A percentile compares a stretch with the other conserved stretches of the same genome.
phyloP scores from a whole-genome alignment of 1,140 invertebrate species.

The Ladona fulva region DNA sequence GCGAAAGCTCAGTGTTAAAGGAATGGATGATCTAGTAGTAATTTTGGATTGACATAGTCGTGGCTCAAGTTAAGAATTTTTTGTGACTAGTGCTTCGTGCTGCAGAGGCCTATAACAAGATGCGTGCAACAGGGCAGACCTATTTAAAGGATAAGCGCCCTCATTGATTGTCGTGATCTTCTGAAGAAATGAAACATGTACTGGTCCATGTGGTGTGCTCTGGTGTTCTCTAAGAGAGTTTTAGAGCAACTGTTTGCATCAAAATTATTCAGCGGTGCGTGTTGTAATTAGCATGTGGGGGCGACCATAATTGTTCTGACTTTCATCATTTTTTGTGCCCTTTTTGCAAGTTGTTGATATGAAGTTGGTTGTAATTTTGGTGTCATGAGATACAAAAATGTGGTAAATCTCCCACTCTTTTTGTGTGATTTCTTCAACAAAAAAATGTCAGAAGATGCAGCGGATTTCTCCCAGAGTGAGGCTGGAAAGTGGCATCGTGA shows the following conservation, averaged over 20 bases:
- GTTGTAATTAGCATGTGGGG: not conserved
- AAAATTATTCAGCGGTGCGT: not conserved
- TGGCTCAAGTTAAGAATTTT: not conserved
- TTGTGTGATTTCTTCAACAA: too few species aligned
- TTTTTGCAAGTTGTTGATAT: not conserved
- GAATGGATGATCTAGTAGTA: slow-evolving; percentile 29
- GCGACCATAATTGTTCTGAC: not conserved
- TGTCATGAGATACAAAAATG: not conserved
- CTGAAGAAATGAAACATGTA: too few species aligned
- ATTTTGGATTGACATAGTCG: slow-evolving; percentile 15
- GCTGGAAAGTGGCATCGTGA: too few species aligned
- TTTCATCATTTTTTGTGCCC: not conserved
- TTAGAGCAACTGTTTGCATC: not conserved
- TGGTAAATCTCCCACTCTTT: too few species aligned
- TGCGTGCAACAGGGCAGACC: not conserved
- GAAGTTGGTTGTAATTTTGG: slow-evolving; percentile 6
- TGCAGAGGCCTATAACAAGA: not conserved
- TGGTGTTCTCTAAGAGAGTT: not conserved
- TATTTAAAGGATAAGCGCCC: too few species aligned
- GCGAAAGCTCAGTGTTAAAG: slow-evolving; percentile 51
- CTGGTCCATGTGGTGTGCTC: too few species aligned
- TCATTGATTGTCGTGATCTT: too few species aligned
- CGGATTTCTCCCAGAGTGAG: too few species aligned
- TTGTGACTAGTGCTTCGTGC: not conserved
- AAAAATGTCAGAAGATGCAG: too few species aligned